Conservation (phyloP, 2,797 vertebrate genomes). For the Eidolon dupreanum region DNA sequence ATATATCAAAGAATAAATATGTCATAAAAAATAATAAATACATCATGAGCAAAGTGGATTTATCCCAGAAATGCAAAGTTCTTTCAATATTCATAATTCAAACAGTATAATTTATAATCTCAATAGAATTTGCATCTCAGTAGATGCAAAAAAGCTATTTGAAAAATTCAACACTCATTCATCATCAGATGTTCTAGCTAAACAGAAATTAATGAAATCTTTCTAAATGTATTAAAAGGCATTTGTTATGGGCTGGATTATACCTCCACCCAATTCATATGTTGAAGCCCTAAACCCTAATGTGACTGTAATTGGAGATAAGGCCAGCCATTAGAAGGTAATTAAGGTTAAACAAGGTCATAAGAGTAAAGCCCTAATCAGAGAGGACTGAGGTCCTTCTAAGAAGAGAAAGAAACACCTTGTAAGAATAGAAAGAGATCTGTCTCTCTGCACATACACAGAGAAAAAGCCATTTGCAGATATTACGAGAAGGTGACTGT, state of each 20-base stretch:
- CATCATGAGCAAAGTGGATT: neutral
- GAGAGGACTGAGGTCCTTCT: neutral
- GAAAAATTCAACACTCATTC: neutral
- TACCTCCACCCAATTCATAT: neutral
- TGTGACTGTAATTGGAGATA: neutral
- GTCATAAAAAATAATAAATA: neutral
- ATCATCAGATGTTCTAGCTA: neutral
- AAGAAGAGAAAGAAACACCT: neutral
- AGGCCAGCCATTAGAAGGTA: neutral
- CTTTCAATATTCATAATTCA: neutral
- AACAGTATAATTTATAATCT: neutral
- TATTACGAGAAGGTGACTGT: neutral
- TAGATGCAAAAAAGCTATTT: neutral
- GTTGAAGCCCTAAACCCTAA: neutral
- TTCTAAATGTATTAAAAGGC: neutral
- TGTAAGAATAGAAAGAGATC: neutral
- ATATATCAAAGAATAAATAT: neutral
- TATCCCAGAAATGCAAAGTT: neutral
- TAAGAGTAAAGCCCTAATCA: neutral
- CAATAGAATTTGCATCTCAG: neutral
- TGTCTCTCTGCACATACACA: neutral
- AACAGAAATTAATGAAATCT: neutral
- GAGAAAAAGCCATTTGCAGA: neutral
- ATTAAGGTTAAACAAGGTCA: neutral
- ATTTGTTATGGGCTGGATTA: neutral